Evolutionary conservation across 2,888 invertebrate genomes (phyloP).

Genomic region (Ectemnius lituratus): DNA sequence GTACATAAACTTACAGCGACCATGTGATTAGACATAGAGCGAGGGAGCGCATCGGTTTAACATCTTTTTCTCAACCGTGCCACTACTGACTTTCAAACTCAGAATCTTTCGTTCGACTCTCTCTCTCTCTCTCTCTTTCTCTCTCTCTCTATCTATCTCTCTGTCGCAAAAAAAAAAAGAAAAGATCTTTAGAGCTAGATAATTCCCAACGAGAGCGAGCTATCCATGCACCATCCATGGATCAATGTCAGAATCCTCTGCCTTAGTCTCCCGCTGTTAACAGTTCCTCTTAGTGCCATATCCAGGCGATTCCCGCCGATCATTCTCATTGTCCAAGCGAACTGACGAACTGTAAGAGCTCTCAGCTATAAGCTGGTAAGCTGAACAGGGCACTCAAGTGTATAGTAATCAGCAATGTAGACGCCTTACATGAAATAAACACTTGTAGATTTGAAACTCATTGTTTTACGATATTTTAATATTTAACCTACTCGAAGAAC

Average conservation of each 20-base stretch:
- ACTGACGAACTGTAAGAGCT: constrained; percentile 31
- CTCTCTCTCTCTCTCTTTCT: background rate
- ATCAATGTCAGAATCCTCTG: constrained; percentile 20
- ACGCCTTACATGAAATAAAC: constrained; percentile 57
- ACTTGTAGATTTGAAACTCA: constrained; percentile 51
- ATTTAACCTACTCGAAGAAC: too few relatives aligned
- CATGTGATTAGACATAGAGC: background rate
- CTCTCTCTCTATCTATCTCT: background rate
- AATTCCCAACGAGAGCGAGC: constrained; percentile 7
- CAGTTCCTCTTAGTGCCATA: constrained; percentile 50
- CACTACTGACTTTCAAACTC: background rate
- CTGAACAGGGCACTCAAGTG: constrained; percentile 48
- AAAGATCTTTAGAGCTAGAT: background rate
- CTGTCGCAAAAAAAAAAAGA: background rate
- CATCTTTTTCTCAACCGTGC: background rate
- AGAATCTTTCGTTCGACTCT: background rate
- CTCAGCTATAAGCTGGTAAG: constrained; percentile 8
- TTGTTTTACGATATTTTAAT: background rate
- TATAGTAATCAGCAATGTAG: constrained; percentile 57
- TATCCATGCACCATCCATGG: background rate
- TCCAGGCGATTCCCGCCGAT: constrained; percentile 41
- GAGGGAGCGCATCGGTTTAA: background rate
- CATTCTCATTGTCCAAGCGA: constrained; percentile 41
- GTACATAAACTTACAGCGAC: background rate
- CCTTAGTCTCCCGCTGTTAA: constrained; percentile 42